Conservation (phyloP, 2,113 vertebrate species). For the Gobio gobio region DNA sequence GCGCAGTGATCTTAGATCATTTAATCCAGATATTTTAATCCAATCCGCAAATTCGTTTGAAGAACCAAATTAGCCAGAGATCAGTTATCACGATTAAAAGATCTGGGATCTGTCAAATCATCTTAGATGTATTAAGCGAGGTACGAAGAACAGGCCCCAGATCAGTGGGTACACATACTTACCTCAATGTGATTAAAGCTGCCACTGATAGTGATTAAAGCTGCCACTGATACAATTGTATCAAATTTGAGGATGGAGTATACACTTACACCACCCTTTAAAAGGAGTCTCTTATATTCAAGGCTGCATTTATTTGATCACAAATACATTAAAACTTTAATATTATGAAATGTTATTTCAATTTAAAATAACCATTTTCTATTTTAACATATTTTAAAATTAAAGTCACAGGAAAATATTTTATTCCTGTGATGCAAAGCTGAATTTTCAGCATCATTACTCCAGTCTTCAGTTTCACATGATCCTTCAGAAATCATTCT, state of each 20-base stretch:
- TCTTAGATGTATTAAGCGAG: too few relatives aligned
- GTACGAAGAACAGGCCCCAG: too few relatives aligned
- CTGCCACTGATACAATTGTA: neutral
- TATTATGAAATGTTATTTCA: neutral
- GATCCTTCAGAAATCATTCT: neutral
- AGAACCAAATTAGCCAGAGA: too few relatives aligned
- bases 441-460: neutral
- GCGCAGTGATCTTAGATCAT: too few relatives aligned
- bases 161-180: conserved; percentile 4
- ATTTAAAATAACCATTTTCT: neutral
- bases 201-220: too few relatives aligned
- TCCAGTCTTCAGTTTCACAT: too few relatives aligned
- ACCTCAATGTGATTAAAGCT: too few relatives aligned
- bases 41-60: too few relatives aligned
- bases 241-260: neutral
- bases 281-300: neutral
- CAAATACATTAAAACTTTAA: neutral
- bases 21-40: too few relatives aligned
- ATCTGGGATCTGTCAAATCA: too few relatives aligned
- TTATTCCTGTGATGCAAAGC: neutral
- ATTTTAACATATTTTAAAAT: neutral
- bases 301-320: neutral
- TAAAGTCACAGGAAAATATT: too few relatives aligned
- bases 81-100: too few relatives aligned
- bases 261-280: neutral